Conservation (phyloP, 2,797 vertebrate species). For the Mastacembelus armatus region DNA sequence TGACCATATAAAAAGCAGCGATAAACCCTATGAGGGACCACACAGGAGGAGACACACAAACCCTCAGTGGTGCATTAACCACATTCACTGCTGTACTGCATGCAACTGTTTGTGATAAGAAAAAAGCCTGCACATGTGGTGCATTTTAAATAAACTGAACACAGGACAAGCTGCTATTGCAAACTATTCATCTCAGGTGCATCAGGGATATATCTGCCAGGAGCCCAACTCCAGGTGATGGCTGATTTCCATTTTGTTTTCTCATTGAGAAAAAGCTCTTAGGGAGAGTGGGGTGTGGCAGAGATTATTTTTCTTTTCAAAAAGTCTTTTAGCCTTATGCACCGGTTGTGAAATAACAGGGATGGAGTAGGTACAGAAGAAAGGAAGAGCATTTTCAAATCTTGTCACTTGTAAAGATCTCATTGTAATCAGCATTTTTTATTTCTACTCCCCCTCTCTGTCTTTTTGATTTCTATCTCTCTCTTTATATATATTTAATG, state of each 20-base stretch:
- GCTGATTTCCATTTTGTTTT: slow-evolving; percentile 75
- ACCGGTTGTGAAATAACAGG: slow-evolving; percentile 36
- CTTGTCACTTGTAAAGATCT: slow-evolving; percentile 67
- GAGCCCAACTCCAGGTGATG: slow-evolving; percentile 53
- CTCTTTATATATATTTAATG: slow-evolving; percentile 65
- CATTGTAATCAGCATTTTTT: slow-evolving; percentile 66
- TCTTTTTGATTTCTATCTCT: slow-evolving; percentile 51
- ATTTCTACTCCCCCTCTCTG: slow-evolving; percentile 17
- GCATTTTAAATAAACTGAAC: slow-evolving; percentile 63
- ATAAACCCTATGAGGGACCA: slow-evolving; percentile 54
- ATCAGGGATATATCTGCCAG: slow-evolving; percentile 54
- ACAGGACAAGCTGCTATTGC: slow-evolving; percentile 39
- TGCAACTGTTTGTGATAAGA: slow-evolving; percentile 66
- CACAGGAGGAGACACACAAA: slow-evolving; percentile 46
- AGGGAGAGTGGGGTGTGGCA: slow-evolving; percentile 57
- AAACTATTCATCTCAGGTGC: slow-evolving; percentile 68
- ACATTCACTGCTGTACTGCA: slow-evolving; percentile 39
- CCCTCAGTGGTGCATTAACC: slow-evolving; percentile 55
- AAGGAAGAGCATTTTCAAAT: slow-evolving; percentile 39
- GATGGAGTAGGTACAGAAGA: slow-evolving; percentile 3
- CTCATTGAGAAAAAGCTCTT: slow-evolving; percentile 68
- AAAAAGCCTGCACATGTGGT: slow-evolving; percentile 44
- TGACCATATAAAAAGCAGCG: slow-evolving; percentile 66
- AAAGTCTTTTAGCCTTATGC: slow-evolving; percentile 62
- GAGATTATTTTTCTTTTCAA: slow-evolving; percentile 69